A percentile compares a stretch with the other conserved stretches of the same genome.
Conservation (phyloP, 2,888 invertebrate genomes). For the Biston stratarius region DNA sequence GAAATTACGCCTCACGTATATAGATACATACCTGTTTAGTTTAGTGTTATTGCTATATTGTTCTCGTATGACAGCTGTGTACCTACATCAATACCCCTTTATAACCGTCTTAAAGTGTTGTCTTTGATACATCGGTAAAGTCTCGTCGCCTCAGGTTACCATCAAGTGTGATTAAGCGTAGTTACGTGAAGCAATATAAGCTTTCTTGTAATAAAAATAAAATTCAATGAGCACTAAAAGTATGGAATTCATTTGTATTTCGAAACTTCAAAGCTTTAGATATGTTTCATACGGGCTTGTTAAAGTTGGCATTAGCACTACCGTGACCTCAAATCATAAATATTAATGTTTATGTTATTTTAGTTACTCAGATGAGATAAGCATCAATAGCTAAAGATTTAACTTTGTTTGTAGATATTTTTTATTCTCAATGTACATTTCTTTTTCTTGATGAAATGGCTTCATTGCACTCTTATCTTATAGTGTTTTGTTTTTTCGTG, state of each 20-base stretch:
- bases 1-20: conserved; percentile 62
- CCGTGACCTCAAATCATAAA: background rate
- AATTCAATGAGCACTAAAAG: background rate
- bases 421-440: conserved; percentile 11
- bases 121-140: conserved; percentile 14
- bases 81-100: conserved; percentile 38
- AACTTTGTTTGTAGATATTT: background rate
- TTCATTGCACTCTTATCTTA: conserved; percentile 25
- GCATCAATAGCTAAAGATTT: background rate
- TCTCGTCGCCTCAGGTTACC: conserved; percentile 20
- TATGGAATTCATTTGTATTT: background rate
- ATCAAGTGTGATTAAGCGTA: background rate
- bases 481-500: conserved; percentile 21
- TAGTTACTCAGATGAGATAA: background rate
- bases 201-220: conserved; percentile 4
- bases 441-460: conserved; percentile 24
- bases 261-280: background rate
- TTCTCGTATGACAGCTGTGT: conserved; percentile 47
- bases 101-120: conserved; percentile 23
- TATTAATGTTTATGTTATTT: conserved; percentile 5
- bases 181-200: background rate
- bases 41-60: conserved; percentile 51
- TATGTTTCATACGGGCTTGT: background rate
- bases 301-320: background rate
- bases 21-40: conserved; percentile 47